Evolutionary conservation across 2,113 vertebrate species (phyloP), one percentile per base, ranked within the genome.

Genomic region (Fregetta grallaria): DNA sequence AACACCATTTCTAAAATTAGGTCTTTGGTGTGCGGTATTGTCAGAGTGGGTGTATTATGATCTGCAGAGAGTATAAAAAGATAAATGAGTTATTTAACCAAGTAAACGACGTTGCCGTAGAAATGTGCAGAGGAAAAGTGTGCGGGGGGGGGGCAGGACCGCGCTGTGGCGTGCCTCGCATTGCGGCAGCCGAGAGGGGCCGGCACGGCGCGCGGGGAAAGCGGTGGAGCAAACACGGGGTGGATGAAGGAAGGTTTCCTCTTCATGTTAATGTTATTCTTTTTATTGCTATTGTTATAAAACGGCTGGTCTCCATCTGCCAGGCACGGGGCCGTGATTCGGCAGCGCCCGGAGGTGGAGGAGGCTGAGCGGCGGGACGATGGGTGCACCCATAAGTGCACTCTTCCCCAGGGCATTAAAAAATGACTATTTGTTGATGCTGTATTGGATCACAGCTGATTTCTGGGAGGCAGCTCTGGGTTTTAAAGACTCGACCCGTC

Each of bases 1-100:
- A 97, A 98, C 96, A 94, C 90, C 95, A 93, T 81, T 81, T 42
- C 97, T 97, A 96, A 97, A 98, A 98, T 97, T 97, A 96, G 97
- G 91, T 52, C 97, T 93, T 91, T 96, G 96, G 92, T 95, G 94
- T 66, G 91, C 45, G 4, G 86, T 15, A 83, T 97, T 96, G 96
- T 95, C 95, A 93, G 96, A 81, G 95, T 89, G 96, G 96, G 93
- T 91, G 94, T 82, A 89, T 97, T 97, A 97, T 80, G 94, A 96
- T 94, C 90, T 89, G 96, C 92, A 84, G 94, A 82, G 92, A 66
- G 94, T 53, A 86, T 92, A 76, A 95, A 92, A 95, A 97, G 96
- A 97, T 94, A 97, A 97, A 97, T 96, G 95, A 97, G 96, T 97
- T 96, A 95, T 97, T 97, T 96, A 95, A 95, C 94, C 86, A 72